Base-by-base conservation (phyloP, 2,113 vertebrate genomes). In the Maccullochella peelii region DNA sequence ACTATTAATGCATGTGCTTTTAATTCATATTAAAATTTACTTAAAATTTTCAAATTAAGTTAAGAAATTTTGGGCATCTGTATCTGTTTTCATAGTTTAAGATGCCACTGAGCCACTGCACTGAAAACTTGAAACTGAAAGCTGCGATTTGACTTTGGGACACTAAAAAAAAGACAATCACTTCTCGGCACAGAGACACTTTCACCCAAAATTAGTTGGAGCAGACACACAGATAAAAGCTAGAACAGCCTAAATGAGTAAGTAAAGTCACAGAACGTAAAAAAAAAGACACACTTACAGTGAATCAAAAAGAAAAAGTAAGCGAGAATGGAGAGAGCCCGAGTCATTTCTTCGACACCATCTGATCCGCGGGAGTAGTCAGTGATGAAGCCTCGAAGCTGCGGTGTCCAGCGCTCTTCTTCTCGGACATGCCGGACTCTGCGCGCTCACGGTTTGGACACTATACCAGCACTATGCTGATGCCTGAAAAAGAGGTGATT, bases 331-430 rank as follows among this genome's bases (percentile, higher is more conserved):
- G 84, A 61, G 25, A 95, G 82, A 85, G 69, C 69, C 63, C 84
- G 85, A 84, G 72, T 93, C 95, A 96, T 95, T 68, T 86, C 91
- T 69, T 67, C 83, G 71, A 74, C 86, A 93, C 68, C 91, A 90
- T 92, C 83, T 82, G 80, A 36, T 93, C 86, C 52, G 49, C 71
- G 23, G 78, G 77, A 79, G 59, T 52, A 42, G 73, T 57, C 57
- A 7, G 61, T 63, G 54, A 59, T 49, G 69, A 86, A 81, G 73
- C 77, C 77, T 79, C 65, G 66, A 30, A 75, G 87, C 79, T 77
- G 82, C 67, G 36, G 65, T 58, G 81, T 69, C 38, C 67, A 50
- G 68, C 72, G 81, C 72, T 78, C 72, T 69, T 67, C 79, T 86
- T 44, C 58, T 57, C 23, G 78, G 75, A 82, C 89, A 93, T 90